Evolutionary conservation across 92 coral and sea anemone species (phyloP).

Genomic region (Epizoanthus rinbou): DNA sequence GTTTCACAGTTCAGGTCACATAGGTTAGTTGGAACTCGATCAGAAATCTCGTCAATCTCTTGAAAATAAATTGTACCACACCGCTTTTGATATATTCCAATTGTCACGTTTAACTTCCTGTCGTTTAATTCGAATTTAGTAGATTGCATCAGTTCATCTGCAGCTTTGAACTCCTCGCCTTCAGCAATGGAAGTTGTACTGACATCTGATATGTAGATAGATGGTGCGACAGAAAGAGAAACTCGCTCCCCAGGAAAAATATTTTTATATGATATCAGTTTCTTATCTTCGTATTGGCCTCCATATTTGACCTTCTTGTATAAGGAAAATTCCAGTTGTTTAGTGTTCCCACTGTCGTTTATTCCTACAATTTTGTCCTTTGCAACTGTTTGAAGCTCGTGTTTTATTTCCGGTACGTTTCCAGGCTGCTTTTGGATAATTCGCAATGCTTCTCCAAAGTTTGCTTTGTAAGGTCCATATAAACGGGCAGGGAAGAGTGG

Average conservation of each 20-base stretch:
- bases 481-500: slow-evolving; percentile 1
- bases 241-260: slow-evolving; percentile 6
- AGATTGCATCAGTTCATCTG: not conserved
- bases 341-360: not conserved
- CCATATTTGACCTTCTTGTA: slow-evolving; percentile 1
- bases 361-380: slow-evolving; percentile 7
- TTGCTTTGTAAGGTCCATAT: not conserved
- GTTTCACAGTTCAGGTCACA: not conserved
- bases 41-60: slow-evolving; percentile 7
- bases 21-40: not conserved
- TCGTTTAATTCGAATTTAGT: slow-evolving; percentile 21
- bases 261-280: slow-evolving; percentile 9
- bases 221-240: not conserved
- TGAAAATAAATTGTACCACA: slow-evolving; percentile 1
- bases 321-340: slow-evolving; percentile 10
- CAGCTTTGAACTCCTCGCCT: slow-evolving; percentile 16
- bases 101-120: slow-evolving; percentile 7
- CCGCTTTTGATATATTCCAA: not conserved
- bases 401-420: not conserved
- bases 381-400: not conserved
- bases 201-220: slow-evolving; percentile 13
- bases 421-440: slow-evolving; percentile 5
- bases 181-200: slow-evolving; percentile 12
- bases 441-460: slow-evolving; percentile 7
- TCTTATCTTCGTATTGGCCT: not conserved